These are phyloP conservation scores for Leptosomus discolor DNA, from an alignment of 2,113 vertebrate species.

Conservation along the genomic window DNA sequence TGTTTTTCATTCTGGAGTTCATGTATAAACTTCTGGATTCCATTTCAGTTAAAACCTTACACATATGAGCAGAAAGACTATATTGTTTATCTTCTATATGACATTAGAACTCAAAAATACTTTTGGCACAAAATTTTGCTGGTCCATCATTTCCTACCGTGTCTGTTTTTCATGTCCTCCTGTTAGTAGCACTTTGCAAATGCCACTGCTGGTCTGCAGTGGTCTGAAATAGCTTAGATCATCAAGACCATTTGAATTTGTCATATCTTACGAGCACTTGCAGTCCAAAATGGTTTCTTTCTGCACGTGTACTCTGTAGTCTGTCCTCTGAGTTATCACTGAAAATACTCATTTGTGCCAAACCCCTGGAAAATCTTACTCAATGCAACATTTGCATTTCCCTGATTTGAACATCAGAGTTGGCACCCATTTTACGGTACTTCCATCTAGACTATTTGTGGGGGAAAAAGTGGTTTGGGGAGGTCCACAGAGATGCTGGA, in stretches of 20 bases:
- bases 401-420: background rate
- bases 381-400: background rate
- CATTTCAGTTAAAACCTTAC: background rate
- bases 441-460: background rate
- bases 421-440: background rate
- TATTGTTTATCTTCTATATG: background rate
- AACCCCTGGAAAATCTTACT: background rate
- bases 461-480: background rate
- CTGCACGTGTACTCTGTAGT: background rate
- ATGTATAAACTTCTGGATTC: background rate
- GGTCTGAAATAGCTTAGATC: background rate
- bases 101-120: background rate
- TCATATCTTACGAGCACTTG: rapidly evolving
- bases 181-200: background rate
- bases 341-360: background rate
- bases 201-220: background rate
- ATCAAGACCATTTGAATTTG: background rate
- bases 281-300: background rate
- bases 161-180: background rate
- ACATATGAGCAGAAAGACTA: background rate
- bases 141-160: background rate
- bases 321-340: background rate
- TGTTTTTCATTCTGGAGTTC: background rate
- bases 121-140: background rate
- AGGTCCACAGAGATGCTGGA: background rate